Base-by-base conservation (phyloP, 2,113 vertebrate genomes). In the Coreoperca whiteheadi region DNA sequence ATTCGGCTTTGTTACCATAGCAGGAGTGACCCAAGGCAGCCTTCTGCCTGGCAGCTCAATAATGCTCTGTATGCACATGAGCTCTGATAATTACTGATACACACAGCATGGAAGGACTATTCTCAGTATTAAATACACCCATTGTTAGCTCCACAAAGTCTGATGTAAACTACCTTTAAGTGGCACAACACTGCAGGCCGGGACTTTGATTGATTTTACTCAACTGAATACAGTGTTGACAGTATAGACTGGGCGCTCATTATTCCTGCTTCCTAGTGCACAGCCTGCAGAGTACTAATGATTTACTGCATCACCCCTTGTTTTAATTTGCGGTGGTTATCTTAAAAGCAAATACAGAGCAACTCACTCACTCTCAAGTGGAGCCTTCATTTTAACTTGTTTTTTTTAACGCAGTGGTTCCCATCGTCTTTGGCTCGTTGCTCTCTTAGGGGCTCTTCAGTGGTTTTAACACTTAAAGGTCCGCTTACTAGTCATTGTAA, bases 171-270 rank as follows among this genome's bases (percentile, higher is more conserved):
- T 4, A 3, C 37, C 25, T 73, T 70, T 84, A 82, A 77, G 79
- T 67, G 60, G 74, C 54, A 46, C 41, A 74, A 70, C 61, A 61
- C 74, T 77, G 56, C 71, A 48, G 46, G 15, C 53, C 34, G 1
- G 15, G 39, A 59, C 65, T 66, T 46, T 46, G 41, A 80, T 71
- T 83, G 75, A 74, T 86, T 82, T 76, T 68, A 41, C 56, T 60
- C 43, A n/a, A 50, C 15, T 41, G 60, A 79, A 56, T 28, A 8
- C 70, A 57, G 51, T 57, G 50, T 53, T 75, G 74, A 87, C 83
- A 81, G 60, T 50, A 43, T 48, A 32, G 61, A 76, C 53, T 1
- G 39, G 60, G 25, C 8, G 4, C 39, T 74, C 18, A 70, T 84
- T 63, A 65, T 79, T 71, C 64, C 65, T 75, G n/a, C 69, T 68